Conservation (phyloP, 2,797 vertebrate species). For the Enteromius viviparus region DNA sequence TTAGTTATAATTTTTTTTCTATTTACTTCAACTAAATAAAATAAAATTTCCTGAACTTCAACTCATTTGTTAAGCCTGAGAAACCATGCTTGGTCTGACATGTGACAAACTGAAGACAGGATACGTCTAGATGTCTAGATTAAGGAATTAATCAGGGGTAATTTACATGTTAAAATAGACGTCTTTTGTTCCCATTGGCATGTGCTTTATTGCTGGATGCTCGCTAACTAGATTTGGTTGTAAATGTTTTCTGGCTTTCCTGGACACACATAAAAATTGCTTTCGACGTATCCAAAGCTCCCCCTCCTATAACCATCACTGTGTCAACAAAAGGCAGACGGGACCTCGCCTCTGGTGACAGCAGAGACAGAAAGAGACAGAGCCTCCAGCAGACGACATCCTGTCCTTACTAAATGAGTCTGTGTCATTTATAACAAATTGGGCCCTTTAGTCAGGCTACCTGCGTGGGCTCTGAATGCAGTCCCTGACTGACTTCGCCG, state of each 20-base stretch:
- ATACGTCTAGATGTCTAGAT: constrained; percentile 43
- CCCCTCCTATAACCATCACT: constrained; percentile 36
- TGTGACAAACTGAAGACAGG: constrained; percentile 26
- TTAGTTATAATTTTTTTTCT: background rate
- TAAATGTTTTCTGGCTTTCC: constrained; percentile 51
- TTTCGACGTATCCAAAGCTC: constrained; percentile 45
- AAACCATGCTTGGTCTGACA: background rate
- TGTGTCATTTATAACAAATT: constrained; percentile 79
- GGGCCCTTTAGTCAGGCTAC: constrained; percentile 73
- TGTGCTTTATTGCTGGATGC: constrained; percentile 41
- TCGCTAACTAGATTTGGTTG: constrained; percentile 56
- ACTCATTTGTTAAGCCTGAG: constrained; percentile 7
- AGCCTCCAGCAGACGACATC: constrained; percentile 74
- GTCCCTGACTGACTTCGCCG: constrained; percentile 69
- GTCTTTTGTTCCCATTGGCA: constrained; percentile 49
- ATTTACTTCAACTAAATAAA: background rate
- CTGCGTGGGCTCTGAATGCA: constrained; percentile 77
- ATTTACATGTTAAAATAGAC: constrained; percentile 56
- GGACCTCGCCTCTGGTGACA: constrained; percentile 38
- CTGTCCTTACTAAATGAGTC: constrained; percentile 76
- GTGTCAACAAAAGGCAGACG: constrained; percentile 58
- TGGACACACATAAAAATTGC: constrained; percentile 49
- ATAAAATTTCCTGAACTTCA: background rate
- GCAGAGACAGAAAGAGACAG: constrained; percentile 34
- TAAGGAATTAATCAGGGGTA: constrained; percentile 51